These are phyloP conservation scores for Dasyprocta punctata DNA, from an alignment of 2,113 vertebrate genomes.

Conservation along the genomic window DNA sequence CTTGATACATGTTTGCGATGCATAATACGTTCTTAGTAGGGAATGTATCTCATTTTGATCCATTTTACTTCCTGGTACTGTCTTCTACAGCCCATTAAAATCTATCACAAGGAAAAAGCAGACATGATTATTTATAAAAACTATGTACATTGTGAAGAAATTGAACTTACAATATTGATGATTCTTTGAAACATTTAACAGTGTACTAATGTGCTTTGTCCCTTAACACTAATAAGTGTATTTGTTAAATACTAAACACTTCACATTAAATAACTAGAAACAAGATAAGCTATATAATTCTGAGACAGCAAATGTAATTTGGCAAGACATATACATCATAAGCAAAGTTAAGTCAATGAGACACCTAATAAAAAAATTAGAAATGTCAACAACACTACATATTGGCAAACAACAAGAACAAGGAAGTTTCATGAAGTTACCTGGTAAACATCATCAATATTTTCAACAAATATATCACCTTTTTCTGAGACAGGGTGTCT, in stretches of 20 bases:
- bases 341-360: background rate
- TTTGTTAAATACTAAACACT: background rate
- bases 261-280: background rate
- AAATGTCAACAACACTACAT: background rate
- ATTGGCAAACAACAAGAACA: background rate
- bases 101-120: background rate
- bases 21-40: background rate
- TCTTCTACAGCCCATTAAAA: background rate
- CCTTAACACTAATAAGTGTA: background rate
- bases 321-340: background rate
- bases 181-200: background rate
- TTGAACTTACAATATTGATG: background rate
- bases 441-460: background rate
- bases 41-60: background rate
- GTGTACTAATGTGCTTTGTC: background rate
- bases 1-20: background rate
- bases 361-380: background rate
- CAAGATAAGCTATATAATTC: background rate
- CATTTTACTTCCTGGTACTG: background rate
- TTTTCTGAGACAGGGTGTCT: background rate
- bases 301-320: background rate
- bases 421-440: background rate
- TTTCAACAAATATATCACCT: background rate
- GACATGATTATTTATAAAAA: background rate
- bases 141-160: background rate